Evolutionary conservation across 1,140 invertebrate genomes (phyloP), one percentile per base, ranked within the genome.

Genomic region (Helicoverpa armigera): DNA sequence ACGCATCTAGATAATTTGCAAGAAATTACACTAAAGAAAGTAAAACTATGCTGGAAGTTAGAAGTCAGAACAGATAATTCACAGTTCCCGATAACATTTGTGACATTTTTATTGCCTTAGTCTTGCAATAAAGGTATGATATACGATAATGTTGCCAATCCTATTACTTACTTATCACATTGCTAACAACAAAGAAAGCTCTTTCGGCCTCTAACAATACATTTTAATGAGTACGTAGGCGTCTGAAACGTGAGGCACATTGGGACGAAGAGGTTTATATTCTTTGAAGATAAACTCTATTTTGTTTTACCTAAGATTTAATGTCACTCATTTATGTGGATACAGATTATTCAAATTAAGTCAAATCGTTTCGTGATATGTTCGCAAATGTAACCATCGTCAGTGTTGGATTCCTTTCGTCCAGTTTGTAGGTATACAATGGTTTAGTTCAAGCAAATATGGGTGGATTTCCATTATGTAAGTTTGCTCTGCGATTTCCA

Each of bases 141-240:
- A 76, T 76, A 76, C 23, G 73, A 76, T 61, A 76, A 63, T 63
- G 43, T 77, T 77, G 13, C 43, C 75, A 67, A 67, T 77, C 11
- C 23, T 67, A 63, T 51, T 67, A 54, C 61, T 51, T 67, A 54
- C 61, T 77, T 77, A 67, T 65, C 23, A 18, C 16, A 54, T 18
- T 35, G 54, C 51, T 13, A 77, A 13, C 13, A 63, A 76, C 58
- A 63, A 76, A 76, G 73, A 61, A 74, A 76, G 73, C 35, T 51
- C 48, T 61, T 76, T 63, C 53, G 35, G 73, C 56, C 58, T 76
- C 51, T 76, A 75, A 75, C 73, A 76, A 76, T 81, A 54, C 80
- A 81, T 81, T 58, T 69, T 81, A 69, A 80, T 63, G 69, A 82
- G 58, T 50, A 56, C 48, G 69, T 78, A 73, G 81, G 67, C 67